Conservation (phyloP, 2,797 vertebrate species). For the Acipenser oxyrinchus region DNA sequence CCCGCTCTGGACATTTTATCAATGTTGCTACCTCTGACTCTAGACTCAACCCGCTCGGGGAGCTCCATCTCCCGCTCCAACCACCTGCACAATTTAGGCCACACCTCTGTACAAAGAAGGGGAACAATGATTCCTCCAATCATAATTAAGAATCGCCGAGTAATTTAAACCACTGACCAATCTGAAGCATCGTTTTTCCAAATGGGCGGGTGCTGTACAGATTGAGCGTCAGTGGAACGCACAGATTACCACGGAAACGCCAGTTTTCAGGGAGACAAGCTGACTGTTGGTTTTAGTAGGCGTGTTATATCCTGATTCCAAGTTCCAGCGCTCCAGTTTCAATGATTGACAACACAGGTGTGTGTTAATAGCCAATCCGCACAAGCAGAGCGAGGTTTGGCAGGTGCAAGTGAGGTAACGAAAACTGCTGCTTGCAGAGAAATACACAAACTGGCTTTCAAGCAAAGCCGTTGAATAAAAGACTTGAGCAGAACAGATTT, state of each 20-base stretch:
- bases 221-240: background rate
- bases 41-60: conserved; percentile 21
- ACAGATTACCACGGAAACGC: conserved; percentile 27
- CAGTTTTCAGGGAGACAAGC: too few relatives aligned
- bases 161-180: conserved; percentile 16
- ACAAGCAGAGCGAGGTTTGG: too few relatives aligned
- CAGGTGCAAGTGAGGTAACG: too few relatives aligned
- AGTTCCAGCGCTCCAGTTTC: too few relatives aligned
- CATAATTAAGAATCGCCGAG: background rate
- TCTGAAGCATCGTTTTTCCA: conserved; percentile 1
- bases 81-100: conserved; percentile 2
- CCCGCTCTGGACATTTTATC: background rate
- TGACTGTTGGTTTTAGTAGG: too few relatives aligned
- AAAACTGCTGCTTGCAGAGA: too few relatives aligned
- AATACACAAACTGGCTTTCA: too few relatives aligned
- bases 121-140: conserved; percentile 25
- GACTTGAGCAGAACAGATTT: too few relatives aligned
- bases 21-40: background rate
- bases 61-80: conserved; percentile 19
- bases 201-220: conserved; percentile 5
- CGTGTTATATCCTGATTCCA: too few relatives aligned
- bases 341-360: too few relatives aligned
- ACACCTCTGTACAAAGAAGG: conserved; percentile 8
- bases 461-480: too few relatives aligned
- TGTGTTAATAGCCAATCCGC: too few relatives aligned